Conservation (phyloP, 2,797 vertebrate species). For the Vipera latastei region DNA sequence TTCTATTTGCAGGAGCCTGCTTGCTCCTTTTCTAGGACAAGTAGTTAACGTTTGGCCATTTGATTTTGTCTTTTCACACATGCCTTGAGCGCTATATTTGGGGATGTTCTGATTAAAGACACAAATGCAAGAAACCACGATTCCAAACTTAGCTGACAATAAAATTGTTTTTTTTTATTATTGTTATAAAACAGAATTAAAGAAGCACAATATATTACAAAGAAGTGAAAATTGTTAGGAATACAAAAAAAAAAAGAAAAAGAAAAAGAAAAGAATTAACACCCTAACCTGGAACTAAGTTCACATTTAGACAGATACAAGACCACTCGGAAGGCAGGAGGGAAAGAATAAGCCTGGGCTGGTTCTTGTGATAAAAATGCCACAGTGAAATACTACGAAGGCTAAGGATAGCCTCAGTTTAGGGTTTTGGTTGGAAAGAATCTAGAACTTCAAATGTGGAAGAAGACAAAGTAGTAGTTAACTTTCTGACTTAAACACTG, state of each 20-base stretch:
- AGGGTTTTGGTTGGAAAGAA: slow-evolving; percentile 40
- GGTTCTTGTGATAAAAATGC: slow-evolving; percentile 31
- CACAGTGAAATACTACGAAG: slow-evolving; percentile 45
- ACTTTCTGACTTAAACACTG: slow-evolving; percentile 52
- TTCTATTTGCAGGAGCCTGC: not conserved
- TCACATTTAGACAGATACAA: not conserved
- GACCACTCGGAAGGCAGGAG: not conserved
- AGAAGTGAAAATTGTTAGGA: slow-evolving; percentile 7
- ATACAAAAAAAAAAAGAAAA: slow-evolving; percentile 27
- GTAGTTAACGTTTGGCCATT: not conserved
- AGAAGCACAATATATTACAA: not conserved
- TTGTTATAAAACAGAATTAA: not conserved
- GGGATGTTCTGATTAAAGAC: not conserved
- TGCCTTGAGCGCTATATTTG: not conserved
- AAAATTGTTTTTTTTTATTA: slow-evolving; percentile 16
- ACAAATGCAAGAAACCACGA: not conserved
- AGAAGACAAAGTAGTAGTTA: slow-evolving; percentile 52
- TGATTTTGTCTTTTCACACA: not conserved
- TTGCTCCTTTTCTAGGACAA: not conserved
- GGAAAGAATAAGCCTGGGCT: not conserved
- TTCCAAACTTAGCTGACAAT: not conserved
- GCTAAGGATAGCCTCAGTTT: slow-evolving; percentile 26
- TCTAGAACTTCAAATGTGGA: slow-evolving; percentile 33
- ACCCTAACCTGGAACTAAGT: not conserved
- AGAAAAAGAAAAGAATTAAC: not conserved